Evolutionary conservation across 2,797 vertebrate species (phyloP).

Genomic region (Arnoldichthys spilopterus): DNA sequence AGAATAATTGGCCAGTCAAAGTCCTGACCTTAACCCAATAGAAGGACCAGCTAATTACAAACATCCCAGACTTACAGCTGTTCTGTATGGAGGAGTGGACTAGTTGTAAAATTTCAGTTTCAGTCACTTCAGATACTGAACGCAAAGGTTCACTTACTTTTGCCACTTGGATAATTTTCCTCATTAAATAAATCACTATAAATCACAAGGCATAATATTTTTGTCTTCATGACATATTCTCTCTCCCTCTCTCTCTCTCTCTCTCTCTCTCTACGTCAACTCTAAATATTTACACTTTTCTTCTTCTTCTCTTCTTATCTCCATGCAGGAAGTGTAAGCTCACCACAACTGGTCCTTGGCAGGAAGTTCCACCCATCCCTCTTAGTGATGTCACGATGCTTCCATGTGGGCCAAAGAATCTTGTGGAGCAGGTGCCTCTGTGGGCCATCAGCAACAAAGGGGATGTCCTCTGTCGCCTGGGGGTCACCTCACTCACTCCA

Average conservation of each 20-base stretch:
- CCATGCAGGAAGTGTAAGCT: constrained; percentile 90
- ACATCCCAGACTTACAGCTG: too few relatives aligned
- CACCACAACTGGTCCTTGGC: constrained; percentile 93
- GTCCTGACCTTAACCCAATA: too few relatives aligned
- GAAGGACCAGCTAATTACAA: too few relatives aligned
- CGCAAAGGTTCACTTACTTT: too few relatives aligned
- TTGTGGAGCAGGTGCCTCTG: constrained; percentile 80
- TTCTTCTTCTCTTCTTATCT: not conserved
- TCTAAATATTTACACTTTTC: not conserved
- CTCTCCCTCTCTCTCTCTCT: not conserved
- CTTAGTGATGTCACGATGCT: constrained; percentile 90
- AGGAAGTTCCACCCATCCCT: constrained; percentile 89
- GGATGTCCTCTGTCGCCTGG: constrained; percentile 92
- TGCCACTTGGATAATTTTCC: too few relatives aligned
- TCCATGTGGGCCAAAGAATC: constrained; percentile 73
- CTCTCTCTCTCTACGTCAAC: constrained; percentile 13
- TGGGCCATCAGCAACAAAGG: constrained; percentile 98
- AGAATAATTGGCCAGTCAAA: too few relatives aligned
- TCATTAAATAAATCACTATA: too few relatives aligned
- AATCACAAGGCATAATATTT: too few relatives aligned
- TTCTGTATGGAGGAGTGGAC: too few relatives aligned
- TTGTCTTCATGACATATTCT: too few relatives aligned
- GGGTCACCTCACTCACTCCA: constrained; percentile 86
- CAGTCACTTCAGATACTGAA: too few relatives aligned
- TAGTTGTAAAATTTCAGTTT: too few relatives aligned